Percentiles rank a stretch among this genome's conserved stretches.
Conservation (phyloP, 1,140 invertebrate genomes). For the Holotrichia oblita region DNA sequence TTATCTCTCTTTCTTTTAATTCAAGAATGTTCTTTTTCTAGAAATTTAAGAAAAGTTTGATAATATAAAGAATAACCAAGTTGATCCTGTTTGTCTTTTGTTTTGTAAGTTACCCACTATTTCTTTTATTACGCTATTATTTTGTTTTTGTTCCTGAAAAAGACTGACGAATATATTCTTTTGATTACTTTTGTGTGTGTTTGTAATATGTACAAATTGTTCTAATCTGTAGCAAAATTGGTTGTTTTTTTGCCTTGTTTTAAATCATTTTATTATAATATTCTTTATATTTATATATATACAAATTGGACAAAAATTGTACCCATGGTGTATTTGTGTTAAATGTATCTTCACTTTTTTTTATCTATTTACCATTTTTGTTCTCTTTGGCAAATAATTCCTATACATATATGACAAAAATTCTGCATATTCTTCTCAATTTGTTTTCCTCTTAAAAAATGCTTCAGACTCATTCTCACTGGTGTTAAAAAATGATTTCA, state of each 20-base stretch:
- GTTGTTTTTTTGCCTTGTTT: slow-evolving; percentile 9
- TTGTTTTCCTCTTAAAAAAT: background rate
- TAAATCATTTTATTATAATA: slow-evolving; percentile 6
- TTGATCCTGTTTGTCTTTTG: background rate
- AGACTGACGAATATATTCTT: slow-evolving; percentile 43
- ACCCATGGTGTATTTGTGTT: slow-evolving; percentile 43
- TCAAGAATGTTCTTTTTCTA: background rate
- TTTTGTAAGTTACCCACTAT: background rate
- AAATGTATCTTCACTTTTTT: slow-evolving; percentile 37
- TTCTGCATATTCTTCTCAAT: background rate
- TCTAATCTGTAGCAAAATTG: slow-evolving; percentile 45
- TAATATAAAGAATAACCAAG: no score
- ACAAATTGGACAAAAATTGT: slow-evolving; percentile 45
- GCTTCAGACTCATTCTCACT: no score
- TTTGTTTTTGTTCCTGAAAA: background rate
- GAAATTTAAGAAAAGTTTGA: no score
- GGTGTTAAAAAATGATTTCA: no score
- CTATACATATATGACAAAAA: background rate
- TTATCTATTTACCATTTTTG: slow-evolving; percentile 34
- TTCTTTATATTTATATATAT: slow-evolving; percentile 39
- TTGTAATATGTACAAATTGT: slow-evolving; percentile 53
- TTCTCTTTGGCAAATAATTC: slow-evolving; percentile 42
- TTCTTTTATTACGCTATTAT: slow-evolving; percentile 10
- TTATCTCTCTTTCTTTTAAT: background rate
- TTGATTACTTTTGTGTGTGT: slow-evolving; percentile 47